Evolutionary conservation across 1,140 invertebrate species (phyloP).

Genomic region (Drosophila pandora): DNA sequence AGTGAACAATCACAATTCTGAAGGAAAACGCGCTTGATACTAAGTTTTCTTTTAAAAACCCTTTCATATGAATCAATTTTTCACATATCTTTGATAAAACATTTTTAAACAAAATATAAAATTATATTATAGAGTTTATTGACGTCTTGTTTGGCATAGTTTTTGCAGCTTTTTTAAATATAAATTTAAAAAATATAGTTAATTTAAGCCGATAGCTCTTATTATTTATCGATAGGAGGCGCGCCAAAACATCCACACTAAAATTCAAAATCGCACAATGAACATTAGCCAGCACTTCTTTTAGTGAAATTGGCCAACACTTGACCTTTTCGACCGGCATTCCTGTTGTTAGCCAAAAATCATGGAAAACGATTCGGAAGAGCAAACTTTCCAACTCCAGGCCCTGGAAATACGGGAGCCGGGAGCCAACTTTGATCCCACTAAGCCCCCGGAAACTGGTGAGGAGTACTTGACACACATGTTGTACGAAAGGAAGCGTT

Average conservation of each 20-base stretch:
- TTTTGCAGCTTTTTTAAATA: too few species aligned
- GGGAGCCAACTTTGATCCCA: conserved; percentile 69
- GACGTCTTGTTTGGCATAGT: too few species aligned
- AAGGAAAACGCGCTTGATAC: not conserved
- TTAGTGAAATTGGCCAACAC: not conserved
- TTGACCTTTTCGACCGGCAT: not conserved
- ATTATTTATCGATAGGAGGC: not conserved
- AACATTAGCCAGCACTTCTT: too few species aligned
- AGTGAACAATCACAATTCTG: too few species aligned
- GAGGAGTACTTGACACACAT: conserved; percentile 79
- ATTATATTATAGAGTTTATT: too few species aligned
- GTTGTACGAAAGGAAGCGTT: conserved; percentile 74
- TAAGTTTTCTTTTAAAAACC: too few species aligned
- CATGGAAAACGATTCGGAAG: conserved; percentile 48
- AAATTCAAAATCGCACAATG: not conserved
- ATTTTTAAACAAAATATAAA: too few species aligned
- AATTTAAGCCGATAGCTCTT: not conserved
- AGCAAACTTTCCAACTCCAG: conserved; percentile 72
- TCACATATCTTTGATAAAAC: too few species aligned
- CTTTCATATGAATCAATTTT: too few species aligned
- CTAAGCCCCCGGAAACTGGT: conserved; percentile 60
- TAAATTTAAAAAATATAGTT: not conserved
- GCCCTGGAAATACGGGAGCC: conserved; percentile 74
- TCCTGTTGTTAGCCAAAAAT: not conserved
- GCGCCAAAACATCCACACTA: not conserved